Evolutionary conservation across 2,888 invertebrate genomes (phyloP).

Genomic region (Nemapogon koenigi): DNA sequence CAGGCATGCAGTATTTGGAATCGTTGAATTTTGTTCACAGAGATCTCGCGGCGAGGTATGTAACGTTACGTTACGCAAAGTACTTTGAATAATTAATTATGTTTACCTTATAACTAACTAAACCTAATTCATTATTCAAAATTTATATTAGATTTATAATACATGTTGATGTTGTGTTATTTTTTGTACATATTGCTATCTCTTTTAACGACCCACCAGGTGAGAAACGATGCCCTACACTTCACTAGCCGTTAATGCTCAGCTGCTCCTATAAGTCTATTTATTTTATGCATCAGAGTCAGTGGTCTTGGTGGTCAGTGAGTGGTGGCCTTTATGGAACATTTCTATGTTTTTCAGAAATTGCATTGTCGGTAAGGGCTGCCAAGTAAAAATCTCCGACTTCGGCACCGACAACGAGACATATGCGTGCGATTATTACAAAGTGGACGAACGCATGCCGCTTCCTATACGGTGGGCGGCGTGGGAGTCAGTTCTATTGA

Average conservation of each 20-base stretch:
- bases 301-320: too few relatives aligned
- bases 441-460: constrained; percentile 76
- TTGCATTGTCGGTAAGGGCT: constrained; percentile 83
- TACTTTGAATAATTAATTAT: neutral
- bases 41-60: constrained; percentile 81
- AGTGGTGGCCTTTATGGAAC: too few relatives aligned
- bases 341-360: constrained; percentile 65
- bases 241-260: too few relatives aligned
- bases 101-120: neutral
- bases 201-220: too few relatives aligned
- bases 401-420: constrained; percentile 85
- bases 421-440: constrained; percentile 82
- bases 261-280: too few relatives aligned
- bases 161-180: too few relatives aligned
- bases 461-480: constrained; percentile 91
- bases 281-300: too few relatives aligned
- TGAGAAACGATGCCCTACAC: too few relatives aligned
- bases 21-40: constrained; percentile 89
- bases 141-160: too few relatives aligned
- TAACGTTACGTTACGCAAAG: neutral
- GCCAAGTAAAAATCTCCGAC: constrained; percentile 83
- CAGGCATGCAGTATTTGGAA: constrained; percentile 90
- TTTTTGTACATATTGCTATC: too few relatives aligned
- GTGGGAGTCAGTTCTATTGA: constrained; percentile 83
- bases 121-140: neutral